Evolutionary conservation across 2,797 vertebrate species (phyloP).

Genomic region (Erethizon dorsatum): DNA sequence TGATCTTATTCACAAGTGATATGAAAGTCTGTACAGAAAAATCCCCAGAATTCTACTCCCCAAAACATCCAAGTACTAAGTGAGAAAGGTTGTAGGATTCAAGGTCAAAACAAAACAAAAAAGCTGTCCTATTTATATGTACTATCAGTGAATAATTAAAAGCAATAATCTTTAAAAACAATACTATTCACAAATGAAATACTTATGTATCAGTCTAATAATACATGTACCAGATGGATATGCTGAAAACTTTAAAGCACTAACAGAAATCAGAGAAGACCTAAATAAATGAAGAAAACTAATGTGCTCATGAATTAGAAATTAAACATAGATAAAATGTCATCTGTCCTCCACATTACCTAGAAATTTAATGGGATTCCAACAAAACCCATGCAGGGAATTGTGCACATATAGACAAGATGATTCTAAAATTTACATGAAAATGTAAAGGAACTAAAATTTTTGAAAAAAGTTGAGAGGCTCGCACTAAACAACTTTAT

Average conservation of each 20-base stretch:
- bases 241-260: not conserved
- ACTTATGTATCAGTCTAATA: not conserved
- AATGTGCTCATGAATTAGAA: too few relatives aligned
- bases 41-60: not conserved
- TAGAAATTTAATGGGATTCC: not conserved
- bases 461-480: not conserved
- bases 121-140: not conserved
- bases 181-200: not conserved
- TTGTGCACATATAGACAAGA: not conserved
- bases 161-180: conserved; percentile 11
- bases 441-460: not conserved
- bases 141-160: not conserved
- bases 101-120: not conserved
- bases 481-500: not conserved
- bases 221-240: not conserved
- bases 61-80: not conserved
- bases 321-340: not conserved
- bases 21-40: not conserved
- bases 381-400: conserved; percentile 16
- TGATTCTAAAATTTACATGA: conserved; percentile 13
- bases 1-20: not conserved
- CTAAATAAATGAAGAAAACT: not conserved
- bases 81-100: not conserved
- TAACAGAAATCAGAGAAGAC: not conserved
- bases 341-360: not conserved